Percentiles rank a stretch among this genome's conserved stretches.
Conservation (phyloP, 2,797 vertebrate genomes). For the Eutrigla gurnardus region DNA sequence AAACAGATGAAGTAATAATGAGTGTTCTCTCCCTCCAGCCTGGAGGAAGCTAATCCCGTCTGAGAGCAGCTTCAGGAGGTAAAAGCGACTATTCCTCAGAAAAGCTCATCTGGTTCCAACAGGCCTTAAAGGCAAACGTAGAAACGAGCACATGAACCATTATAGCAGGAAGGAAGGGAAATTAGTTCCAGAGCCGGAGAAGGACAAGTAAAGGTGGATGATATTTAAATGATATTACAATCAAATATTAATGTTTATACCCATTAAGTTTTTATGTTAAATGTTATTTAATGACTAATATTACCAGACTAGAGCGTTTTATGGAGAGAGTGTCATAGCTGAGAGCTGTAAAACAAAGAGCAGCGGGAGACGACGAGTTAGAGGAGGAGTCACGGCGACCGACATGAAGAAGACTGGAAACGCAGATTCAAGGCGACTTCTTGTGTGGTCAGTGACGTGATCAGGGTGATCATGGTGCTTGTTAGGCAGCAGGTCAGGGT, state of each 20-base stretch:
- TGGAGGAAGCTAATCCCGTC: conserved; percentile 16
- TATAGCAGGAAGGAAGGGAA: neutral
- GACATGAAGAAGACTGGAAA: no score
- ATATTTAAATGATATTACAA: neutral
- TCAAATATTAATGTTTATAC: conserved; percentile 16
- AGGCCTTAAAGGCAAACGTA: conserved; percentile 3
- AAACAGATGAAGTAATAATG: conserved; percentile 48
- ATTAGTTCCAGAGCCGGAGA: conserved; percentile 2
- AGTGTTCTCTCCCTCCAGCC: neutral
- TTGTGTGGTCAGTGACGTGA: neutral
- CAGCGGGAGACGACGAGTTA: neutral
- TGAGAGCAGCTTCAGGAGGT: conserved; percentile 9
- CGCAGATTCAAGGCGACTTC: no score
- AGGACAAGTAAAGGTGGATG: neutral
- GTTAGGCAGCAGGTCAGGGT: no score
- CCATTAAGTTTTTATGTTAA: conserved; percentile 21
- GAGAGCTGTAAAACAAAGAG: conserved; percentile 8
- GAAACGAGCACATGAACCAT: neutral
- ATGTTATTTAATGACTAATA: conserved; percentile 25
- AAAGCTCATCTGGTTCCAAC: conserved; percentile 25
- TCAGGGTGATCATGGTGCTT: no score
- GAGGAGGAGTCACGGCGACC: neutral
- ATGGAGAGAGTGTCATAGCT: neutral
- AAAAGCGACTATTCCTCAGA: conserved; percentile 19
- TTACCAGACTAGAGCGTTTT: neutral